These are phyloP conservation scores for Eremophila alpestris DNA, from an alignment of 2,797 vertebrate species.

Conservation along the genomic window DNA sequence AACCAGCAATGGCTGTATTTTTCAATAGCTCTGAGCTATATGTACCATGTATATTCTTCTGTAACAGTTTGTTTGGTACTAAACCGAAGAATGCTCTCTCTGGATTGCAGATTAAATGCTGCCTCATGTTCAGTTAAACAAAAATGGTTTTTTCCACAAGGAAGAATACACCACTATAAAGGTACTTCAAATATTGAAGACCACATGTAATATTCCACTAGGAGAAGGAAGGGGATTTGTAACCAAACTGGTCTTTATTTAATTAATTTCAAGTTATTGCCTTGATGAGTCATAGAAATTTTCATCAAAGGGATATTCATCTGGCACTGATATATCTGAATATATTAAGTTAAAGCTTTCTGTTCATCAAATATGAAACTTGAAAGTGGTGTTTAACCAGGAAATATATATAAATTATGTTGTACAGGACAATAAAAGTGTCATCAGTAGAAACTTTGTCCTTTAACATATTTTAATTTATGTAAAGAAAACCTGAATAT, in stretches of 20 bases:
- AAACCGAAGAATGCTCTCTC: neutral
- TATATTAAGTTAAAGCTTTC: neutral
- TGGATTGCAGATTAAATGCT: neutral
- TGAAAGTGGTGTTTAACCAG: neutral
- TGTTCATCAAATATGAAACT: neutral
- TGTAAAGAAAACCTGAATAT: neutral
- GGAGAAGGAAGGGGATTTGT: neutral
- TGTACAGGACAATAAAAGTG: neutral
- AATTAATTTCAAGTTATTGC: slow-evolving; percentile 8
- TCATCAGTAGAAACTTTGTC: neutral
- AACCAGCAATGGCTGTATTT: neutral
- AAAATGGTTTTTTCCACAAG: neutral
- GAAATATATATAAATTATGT: neutral
- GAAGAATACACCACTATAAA: neutral
- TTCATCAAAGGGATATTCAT: slow-evolving; percentile 3
- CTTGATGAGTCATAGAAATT: slow-evolving; percentile 8
- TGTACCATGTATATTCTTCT: neutral
- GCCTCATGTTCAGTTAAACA: neutral
- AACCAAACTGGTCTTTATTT: neutral
- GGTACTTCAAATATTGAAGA: neutral
- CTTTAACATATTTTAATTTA: neutral
- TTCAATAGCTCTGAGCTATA: neutral
- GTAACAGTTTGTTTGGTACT: neutral
- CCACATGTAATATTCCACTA: neutral
- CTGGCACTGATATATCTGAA: neutral